These are phyloP conservation scores for Dicyrtoma fusca DNA, from an alignment of 2,888 invertebrate genomes.

Conservation along the genomic window DNA sequence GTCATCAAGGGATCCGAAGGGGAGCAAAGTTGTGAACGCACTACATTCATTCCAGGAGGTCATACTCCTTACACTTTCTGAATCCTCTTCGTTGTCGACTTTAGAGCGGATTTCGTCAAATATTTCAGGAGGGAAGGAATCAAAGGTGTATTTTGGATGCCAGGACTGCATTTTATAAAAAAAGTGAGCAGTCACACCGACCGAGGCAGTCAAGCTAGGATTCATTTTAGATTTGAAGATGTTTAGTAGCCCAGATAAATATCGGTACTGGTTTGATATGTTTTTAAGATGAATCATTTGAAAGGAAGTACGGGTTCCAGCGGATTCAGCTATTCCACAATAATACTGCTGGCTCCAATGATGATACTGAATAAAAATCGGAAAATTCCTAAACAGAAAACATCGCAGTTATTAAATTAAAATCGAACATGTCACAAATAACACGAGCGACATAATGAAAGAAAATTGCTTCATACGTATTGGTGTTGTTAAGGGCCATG, in stretches of 20 bases:
- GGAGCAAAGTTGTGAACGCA: constrained; percentile 47
- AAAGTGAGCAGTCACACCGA: constrained; percentile 73
- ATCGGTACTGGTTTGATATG: constrained; percentile 78
- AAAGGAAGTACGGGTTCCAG: constrained; percentile 77
- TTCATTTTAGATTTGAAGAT: constrained; percentile 88
- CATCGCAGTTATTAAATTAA: constrained; percentile 21
- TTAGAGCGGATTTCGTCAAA: constrained; percentile 42
- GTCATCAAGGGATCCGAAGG: constrained; percentile 55
- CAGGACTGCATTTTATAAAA: constrained; percentile 72
- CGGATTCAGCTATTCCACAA: constrained; percentile 77
- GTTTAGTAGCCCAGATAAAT: constrained; percentile 77
- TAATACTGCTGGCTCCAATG: constrained; percentile 77
- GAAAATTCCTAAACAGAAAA: constrained; percentile 66
- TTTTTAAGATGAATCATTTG: constrained; percentile 85
- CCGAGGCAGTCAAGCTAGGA: constrained; percentile 64
- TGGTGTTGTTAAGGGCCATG: constrained; percentile 80
- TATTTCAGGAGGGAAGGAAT: constrained; percentile 50
- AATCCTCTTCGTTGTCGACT: neutral
- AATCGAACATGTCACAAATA: neutral
- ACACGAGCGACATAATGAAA: neutral
- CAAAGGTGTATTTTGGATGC: constrained; percentile 54
- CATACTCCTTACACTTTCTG: neutral
- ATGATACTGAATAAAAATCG: constrained; percentile 83
- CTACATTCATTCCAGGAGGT: constrained; percentile 38
- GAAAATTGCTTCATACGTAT: constrained; percentile 66